A percentile compares a stretch with the other conserved stretches of the same genome.
phyloP scores from a whole-genome alignment of 2,113 vertebrate genomes.

The Prunella himalayana region DNA sequence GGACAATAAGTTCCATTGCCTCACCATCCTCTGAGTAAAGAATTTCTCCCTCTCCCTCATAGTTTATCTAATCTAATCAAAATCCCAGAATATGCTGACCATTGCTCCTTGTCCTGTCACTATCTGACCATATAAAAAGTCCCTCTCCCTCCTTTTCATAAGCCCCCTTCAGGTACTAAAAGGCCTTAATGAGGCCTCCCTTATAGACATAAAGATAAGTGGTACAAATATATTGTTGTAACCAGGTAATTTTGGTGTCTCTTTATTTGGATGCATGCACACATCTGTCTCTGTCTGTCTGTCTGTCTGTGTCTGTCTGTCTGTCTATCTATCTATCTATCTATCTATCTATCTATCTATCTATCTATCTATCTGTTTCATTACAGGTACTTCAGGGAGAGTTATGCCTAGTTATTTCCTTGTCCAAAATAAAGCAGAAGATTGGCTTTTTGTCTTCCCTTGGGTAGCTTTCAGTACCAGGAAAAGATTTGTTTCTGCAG shows the following conservation, averaged over 20 bases:
- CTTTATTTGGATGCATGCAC: background rate
- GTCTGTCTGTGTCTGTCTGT: fast-evolving
- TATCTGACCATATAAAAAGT: background rate
- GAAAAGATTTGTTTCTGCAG: background rate
- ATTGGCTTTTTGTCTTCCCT: background rate
- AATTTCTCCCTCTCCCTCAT: background rate
- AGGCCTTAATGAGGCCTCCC: too few relatives aligned
- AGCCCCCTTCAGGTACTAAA: background rate
- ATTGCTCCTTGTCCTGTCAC: background rate
- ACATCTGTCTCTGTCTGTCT: background rate
- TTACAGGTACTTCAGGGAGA: background rate
- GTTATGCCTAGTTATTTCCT: background rate
- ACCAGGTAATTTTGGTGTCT: background rate
- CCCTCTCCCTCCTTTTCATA: background rate
- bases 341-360: background rate
- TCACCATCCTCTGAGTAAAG: background rate
- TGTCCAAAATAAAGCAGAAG: background rate
- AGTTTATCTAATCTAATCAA: background rate
- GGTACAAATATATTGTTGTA: background rate
- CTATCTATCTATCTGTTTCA: background rate
- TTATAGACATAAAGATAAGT: background rate
- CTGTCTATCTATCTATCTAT: background rate
- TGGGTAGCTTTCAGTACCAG: background rate
- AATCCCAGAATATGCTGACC: background rate
- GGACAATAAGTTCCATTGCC: background rate